Base-by-base conservation (phyloP, 2,797 vertebrate species). In the Spinus olivaceus region DNA sequence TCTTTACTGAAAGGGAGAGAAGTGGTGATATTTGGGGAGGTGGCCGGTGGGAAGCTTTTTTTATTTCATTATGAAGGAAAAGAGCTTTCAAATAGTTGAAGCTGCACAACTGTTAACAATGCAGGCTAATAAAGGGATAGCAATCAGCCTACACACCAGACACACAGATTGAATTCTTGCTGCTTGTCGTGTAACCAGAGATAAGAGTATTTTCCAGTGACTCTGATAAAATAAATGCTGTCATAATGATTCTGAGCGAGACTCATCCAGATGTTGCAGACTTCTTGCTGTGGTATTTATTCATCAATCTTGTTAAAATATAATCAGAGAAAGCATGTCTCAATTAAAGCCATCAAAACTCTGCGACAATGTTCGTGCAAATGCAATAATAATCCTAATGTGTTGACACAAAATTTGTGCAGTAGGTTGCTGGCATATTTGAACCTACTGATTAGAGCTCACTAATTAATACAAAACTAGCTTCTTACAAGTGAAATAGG, bases 281-380 rank as follows among this genome's bases (percentile, higher is more conserved):
- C 73, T 76, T 84, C 73, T 84, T 84, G 50, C 77, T 93, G 80
- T 72, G 70, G 54, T 92, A 92, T 94, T 94, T 94, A 86, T 84
- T 83, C 80, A 79, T 96, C 88, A 92, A 92, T 93, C 95, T 90
- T 84, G 70, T 88, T 95, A 95, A 93, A 88, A 79, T 76, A 79
- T 79, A 93, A 94, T 96, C 80, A 72, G 77, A 86, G 77, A 74
- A 92, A 93, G 63, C 39, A 74, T 69, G 73, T 88, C 66, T 94
- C 66, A 92, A 79, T 92, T 94, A 90, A 57, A 96, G 51, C 63
- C 70, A 76, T 88, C 86, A 93, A 76, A 96, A 71, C 59, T 83
- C 69, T 53, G 51, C 69, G 50, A 86, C 80, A 92, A 39, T 39
- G 30, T 81, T 95, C 35, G 8, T 88, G 70, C 59, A 95, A 92